Evolutionary conservation across 2,888 invertebrate genomes (phyloP).

Genomic region (Heliconius aoede): DNA sequence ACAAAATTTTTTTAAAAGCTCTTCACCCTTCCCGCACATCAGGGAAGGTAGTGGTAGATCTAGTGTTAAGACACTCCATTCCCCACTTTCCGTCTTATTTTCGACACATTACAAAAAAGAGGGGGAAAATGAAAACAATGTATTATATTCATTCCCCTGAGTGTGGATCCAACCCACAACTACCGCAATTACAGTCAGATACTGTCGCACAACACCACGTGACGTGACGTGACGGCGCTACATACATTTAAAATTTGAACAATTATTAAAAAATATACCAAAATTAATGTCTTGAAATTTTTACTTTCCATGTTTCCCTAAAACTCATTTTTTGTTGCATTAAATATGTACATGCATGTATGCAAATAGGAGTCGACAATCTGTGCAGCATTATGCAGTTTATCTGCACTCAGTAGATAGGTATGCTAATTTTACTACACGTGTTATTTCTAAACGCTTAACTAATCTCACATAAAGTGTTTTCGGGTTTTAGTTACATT

Average conservation of each 20-base stretch:
- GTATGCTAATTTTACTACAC: constrained; percentile 43
- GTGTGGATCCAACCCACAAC: too few relatives aligned
- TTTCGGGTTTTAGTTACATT: background rate
- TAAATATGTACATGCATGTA: background rate
- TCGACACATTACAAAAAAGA: background rate
- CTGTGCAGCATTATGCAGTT: constrained; percentile 42
- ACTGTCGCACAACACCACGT: too few relatives aligned
- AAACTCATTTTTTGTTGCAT: background rate
- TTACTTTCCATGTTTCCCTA: background rate
- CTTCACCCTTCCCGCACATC: background rate
- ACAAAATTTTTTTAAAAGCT: background rate
- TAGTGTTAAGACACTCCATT: background rate
- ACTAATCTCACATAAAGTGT: constrained; percentile 20
- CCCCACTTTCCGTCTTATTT: too few relatives aligned
- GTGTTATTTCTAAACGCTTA: constrained; percentile 41
- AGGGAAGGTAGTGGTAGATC: background rate
- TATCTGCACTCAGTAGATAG: constrained; percentile 46
- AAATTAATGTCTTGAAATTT: background rate
- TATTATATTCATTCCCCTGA: too few relatives aligned
- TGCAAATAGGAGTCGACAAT: constrained; percentile 15
- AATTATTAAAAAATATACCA: background rate
- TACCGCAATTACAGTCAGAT: too few relatives aligned
- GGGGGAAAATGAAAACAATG: too few relatives aligned
- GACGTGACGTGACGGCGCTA: too few relatives aligned
- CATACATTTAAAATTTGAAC: background rate